A percentile compares a stretch with the other conserved stretches of the same genome.
Evolutionary conservation across 2,113 vertebrate species (phyloP).

Genomic region (Gymnarchus niloticus): DNA sequence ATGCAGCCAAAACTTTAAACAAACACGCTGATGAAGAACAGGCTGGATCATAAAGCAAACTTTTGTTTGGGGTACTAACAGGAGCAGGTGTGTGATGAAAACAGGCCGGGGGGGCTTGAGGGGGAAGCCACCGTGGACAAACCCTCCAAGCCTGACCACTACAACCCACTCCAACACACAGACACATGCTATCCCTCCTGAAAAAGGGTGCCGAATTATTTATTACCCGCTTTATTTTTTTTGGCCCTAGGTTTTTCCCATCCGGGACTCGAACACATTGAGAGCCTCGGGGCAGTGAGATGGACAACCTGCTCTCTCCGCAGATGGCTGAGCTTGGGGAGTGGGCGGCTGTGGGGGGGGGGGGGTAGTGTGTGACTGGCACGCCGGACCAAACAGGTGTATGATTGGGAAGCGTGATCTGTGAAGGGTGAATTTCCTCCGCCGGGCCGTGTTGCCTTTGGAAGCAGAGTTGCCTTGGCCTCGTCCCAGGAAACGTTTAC

Average conservation of each 20-base stretch:
- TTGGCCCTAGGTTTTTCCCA: not conserved
- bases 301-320: slow-evolving; percentile 67
- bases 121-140: not conserved
- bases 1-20: too few species aligned
- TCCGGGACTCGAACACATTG: slow-evolving; percentile 67
- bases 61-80: too few species aligned
- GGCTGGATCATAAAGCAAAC: not conserved
- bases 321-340: slow-evolving; percentile 64
- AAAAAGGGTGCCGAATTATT: slow-evolving; percentile 17
- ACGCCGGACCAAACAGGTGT: slow-evolving; percentile 68
- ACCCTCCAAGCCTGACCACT: not conserved
- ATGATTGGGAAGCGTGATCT: slow-evolving; percentile 63
- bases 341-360: slow-evolving; percentile 40
- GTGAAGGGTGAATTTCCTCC: slow-evolving; percentile 65
- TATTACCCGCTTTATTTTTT: slow-evolving; percentile 9
- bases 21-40: not conserved
- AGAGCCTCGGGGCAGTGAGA: slow-evolving; percentile 62
- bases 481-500: slow-evolving; percentile 55
- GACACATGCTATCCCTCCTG: slow-evolving; percentile 24
- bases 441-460: slow-evolving; percentile 58
- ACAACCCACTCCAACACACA: not conserved
- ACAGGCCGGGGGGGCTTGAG: not conserved
- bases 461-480: slow-evolving; percentile 52
- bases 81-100: slow-evolving; percentile 6
- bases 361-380: slow-evolving; percentile 62